phyloP scores from a whole-genome alignment of 2,113 vertebrate genomes.

The Gnathonemus echidnorhynchus region DNA sequence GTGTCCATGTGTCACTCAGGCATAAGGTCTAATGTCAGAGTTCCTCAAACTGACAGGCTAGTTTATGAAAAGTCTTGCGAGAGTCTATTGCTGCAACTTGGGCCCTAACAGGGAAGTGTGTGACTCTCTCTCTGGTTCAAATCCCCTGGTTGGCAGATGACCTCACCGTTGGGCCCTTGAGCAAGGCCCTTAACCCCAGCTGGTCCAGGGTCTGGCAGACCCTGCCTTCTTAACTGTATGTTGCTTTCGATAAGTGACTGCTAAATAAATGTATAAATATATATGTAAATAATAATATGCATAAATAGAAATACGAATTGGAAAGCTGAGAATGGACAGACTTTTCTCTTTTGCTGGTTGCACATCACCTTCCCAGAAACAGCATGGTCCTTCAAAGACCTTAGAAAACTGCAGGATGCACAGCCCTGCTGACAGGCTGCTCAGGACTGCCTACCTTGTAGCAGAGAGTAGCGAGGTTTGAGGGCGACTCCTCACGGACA shows the following conservation, averaged over 20 bases:
- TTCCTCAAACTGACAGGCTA: background rate
- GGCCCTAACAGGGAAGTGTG: background rate
- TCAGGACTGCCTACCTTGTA: conserved; percentile 73
- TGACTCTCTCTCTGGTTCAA: background rate
- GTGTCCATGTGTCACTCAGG: background rate
- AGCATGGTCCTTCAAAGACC: background rate
- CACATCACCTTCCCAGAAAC: background rate
- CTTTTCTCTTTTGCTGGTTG: background rate
- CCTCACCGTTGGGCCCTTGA: background rate
- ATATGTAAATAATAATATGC: background rate
- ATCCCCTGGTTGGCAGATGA: background rate
- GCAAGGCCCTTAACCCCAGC: background rate
- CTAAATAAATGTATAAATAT: background rate
- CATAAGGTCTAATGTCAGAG: background rate
- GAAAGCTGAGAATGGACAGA: background rate
- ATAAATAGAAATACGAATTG: background rate
- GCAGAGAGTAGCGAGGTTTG: conserved; percentile 92
- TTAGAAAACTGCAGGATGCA: background rate
- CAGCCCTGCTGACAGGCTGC: background rate
- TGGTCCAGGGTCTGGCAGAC: too few relatives aligned
- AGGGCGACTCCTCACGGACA: conserved; percentile 91
- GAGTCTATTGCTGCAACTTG: background rate
- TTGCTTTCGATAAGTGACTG: too few relatives aligned
- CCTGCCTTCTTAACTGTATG: too few relatives aligned
- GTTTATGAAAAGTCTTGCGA: background rate